Evolutionary conservation across 2,113 vertebrate genomes (phyloP).

Genomic region (Serinus canaria): DNA sequence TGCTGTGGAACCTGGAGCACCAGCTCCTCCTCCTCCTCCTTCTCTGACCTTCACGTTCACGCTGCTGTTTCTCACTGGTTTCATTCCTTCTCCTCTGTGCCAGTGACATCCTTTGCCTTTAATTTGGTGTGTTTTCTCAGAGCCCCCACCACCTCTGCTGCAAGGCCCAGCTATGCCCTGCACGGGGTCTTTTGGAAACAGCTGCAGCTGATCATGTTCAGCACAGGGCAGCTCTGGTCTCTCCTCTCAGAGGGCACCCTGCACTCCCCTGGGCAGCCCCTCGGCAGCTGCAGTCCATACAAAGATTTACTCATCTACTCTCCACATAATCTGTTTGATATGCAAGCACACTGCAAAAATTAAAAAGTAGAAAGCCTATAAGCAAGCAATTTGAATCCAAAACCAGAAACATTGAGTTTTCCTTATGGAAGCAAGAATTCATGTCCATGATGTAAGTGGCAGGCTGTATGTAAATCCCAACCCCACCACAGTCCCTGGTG

Average conservation of each 20-base stretch:
- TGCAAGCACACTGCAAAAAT: background rate
- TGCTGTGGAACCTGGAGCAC: background rate
- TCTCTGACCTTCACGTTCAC: background rate
- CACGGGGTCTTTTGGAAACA: rapidly evolving
- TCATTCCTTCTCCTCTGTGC: background rate
- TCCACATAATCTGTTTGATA: background rate
- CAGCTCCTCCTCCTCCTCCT: background rate
- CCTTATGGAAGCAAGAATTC: background rate
- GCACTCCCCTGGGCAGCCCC: rapidly evolving
- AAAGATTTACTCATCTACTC: background rate
- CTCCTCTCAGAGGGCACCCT: background rate
- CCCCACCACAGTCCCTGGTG: too few species aligned
- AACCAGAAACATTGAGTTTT: background rate
- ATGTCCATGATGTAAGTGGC: rapidly evolving
- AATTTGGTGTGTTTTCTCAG: background rate
- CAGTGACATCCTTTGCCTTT: background rate
- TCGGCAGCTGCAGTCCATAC: rapidly evolving
- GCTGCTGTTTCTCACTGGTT: background rate
- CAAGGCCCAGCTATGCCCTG: background rate
- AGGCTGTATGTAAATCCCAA: background rate
- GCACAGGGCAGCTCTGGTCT: rapidly evolving
- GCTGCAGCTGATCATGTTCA: background rate
- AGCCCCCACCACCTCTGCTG: background rate
- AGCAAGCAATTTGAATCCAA: background rate
- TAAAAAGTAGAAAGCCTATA: background rate